Evolutionary conservation across 2,797 vertebrate species (phyloP).

Genomic region (Geotrypetes seraphini): DNA sequence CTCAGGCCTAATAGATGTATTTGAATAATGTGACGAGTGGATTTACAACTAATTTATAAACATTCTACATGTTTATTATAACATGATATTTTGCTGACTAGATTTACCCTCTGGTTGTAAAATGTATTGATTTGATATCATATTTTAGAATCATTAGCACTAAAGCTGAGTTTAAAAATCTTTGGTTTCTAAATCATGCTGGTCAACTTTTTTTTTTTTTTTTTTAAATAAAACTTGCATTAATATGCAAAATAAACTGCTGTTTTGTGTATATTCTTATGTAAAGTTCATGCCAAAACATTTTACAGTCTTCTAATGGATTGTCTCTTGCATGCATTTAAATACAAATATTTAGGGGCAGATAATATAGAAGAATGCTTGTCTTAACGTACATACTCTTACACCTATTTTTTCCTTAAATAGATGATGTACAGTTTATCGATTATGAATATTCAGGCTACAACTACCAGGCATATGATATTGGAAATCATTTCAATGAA

Average conservation of each 20-base stretch:
- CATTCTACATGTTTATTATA: no score
- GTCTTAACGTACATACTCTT: conserved; percentile 13
- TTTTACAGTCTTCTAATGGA: conserved; percentile 29
- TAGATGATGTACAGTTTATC: conserved; percentile 94
- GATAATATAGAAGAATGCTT: conserved; percentile 15
- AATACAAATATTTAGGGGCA: conserved; percentile 19
- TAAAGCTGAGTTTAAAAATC: neutral
- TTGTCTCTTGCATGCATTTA: conserved; percentile 33
- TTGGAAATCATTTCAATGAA: conserved; percentile 98
- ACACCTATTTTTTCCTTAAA: conserved; percentile 53
- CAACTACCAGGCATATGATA: conserved; percentile 97
- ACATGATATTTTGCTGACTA: no score
- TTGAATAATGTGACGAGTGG: no score
- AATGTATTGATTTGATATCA: conserved; percentile 16
- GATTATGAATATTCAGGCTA: conserved; percentile 98
- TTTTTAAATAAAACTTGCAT: no score
- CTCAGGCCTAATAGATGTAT: no score
- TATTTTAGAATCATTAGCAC: conserved; percentile 12
- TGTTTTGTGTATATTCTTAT: conserved; percentile 6
- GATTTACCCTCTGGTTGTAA: conserved; percentile 48
- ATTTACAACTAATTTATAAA: no score
- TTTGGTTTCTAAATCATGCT: conserved; percentile 1
- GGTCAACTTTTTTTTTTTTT: neutral
- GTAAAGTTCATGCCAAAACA: conserved; percentile 18
- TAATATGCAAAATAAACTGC: conserved; percentile 15